A percentile compares a stretch with the other conserved stretches of the same genome.
phyloP scores from a whole-genome alignment of 2,797 vertebrate genomes.

The Ctenosaura bakeri region DNA sequence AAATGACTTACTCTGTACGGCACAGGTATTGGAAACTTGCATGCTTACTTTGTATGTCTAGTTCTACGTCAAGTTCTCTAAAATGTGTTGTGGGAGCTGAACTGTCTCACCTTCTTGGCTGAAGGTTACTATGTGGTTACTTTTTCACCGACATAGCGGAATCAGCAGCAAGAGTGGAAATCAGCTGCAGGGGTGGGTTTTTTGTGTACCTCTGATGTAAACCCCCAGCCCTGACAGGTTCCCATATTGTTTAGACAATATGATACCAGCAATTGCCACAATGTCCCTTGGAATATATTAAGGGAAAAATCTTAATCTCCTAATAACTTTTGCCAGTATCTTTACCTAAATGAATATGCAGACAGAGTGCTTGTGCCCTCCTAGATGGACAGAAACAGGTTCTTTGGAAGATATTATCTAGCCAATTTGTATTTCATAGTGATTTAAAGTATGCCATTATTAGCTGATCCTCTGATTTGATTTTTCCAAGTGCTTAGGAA shows the following conservation, averaged over 20 bases:
- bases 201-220: no score
- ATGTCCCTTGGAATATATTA: background rate
- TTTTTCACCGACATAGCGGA: no score
- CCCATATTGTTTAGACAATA: background rate
- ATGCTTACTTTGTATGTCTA: no score
- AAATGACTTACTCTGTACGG: no score
- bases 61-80: no score
- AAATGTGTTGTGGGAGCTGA: no score
- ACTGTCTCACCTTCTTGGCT: no score
- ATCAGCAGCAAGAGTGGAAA: no score
- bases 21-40: no score
- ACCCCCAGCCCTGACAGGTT: no score
- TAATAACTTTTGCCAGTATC: background rate
- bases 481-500: background rate
- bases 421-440: background rate
- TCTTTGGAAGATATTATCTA: conserved; percentile 1
- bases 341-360: background rate
- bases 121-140: no score
- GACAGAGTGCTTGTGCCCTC: background rate
- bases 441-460: background rate
- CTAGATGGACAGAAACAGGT: background rate
- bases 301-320: background rate
- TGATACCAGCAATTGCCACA: background rate
- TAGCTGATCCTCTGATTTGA: background rate
- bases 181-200: no score